phyloP scores from a whole-genome alignment of 2,888 invertebrate species.

The Troides helena region DNA sequence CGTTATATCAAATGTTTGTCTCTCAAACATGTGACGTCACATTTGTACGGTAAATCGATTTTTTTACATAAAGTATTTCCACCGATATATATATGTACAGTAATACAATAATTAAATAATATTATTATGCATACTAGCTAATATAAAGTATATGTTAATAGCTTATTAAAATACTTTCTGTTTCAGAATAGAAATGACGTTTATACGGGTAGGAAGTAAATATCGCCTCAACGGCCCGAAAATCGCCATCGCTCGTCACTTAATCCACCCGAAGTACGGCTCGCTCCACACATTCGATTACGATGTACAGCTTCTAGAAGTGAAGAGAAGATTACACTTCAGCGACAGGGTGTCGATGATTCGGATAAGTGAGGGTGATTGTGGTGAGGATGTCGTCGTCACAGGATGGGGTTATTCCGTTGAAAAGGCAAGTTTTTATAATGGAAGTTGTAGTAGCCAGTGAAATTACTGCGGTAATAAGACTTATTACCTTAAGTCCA shows the following conservation, averaged over 20 bases:
- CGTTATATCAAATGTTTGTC: no score
- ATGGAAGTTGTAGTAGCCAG: no score
- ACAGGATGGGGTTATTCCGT: conserved; percentile 62
- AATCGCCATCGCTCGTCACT: conserved; percentile 43
- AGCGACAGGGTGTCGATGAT: conserved; percentile 42
- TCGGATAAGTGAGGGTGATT: conserved; percentile 39
- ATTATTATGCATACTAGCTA: no score
- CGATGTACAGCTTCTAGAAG: conserved; percentile 54
- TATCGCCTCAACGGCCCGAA: conserved; percentile 43
- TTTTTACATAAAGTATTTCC: no score
- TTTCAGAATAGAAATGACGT: conserved; percentile 43
- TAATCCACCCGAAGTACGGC: conserved; percentile 53
- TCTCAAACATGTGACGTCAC: no score
- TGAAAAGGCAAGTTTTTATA: conserved; percentile 49
- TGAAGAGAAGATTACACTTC: conserved; percentile 42
- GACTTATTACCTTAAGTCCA: not conserved
- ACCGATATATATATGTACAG: no score
- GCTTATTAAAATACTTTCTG: not conserved
- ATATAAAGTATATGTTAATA: no score
- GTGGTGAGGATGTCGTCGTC: conserved; percentile 43
- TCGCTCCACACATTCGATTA: conserved; percentile 52
- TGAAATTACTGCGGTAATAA: no score
- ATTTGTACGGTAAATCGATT: no score
- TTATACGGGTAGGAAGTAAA: conserved; percentile 52
- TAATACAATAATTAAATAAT: no score